Evolutionary conservation across 2,113 vertebrate species (phyloP).

Genomic region (Todiramphus chloris): DNA sequence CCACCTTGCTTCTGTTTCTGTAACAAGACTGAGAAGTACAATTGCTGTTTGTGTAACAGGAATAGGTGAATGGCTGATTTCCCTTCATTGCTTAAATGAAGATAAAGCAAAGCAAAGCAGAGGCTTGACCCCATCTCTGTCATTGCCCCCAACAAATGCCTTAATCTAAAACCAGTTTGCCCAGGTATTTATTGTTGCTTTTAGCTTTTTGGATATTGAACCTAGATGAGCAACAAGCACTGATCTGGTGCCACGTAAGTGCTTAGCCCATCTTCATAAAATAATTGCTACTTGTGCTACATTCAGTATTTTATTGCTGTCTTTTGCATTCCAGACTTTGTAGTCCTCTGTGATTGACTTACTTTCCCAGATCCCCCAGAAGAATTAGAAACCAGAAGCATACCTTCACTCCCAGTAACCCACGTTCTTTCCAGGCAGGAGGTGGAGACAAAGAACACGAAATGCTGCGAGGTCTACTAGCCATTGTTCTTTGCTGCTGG

Average conservation of each 20-base stretch:
- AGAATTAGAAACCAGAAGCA: not conserved
- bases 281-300: not conserved
- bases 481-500: not conserved
- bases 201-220: not conserved
- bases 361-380: not conserved
- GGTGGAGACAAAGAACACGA: constrained; percentile 60
- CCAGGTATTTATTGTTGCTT: not conserved
- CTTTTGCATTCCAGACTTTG: not conserved
- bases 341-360: not conserved
- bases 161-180: not conserved
- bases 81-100: not conserved
- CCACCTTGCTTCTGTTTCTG: not conserved
- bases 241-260: not conserved
- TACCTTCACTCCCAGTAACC: not conserved
- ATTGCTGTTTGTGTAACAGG: not conserved
- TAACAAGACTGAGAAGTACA: not conserved
- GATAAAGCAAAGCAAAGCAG: not conserved
- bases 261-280: not conserved
- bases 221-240: not conserved
- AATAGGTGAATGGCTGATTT: not conserved
- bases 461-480: not conserved
- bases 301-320: not conserved
- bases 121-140: fast-evolving
- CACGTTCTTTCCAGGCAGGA: not conserved
- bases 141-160: not conserved